phyloP scores from a whole-genome alignment of 1,140 invertebrate genomes.

The Heliothis subflexa region DNA sequence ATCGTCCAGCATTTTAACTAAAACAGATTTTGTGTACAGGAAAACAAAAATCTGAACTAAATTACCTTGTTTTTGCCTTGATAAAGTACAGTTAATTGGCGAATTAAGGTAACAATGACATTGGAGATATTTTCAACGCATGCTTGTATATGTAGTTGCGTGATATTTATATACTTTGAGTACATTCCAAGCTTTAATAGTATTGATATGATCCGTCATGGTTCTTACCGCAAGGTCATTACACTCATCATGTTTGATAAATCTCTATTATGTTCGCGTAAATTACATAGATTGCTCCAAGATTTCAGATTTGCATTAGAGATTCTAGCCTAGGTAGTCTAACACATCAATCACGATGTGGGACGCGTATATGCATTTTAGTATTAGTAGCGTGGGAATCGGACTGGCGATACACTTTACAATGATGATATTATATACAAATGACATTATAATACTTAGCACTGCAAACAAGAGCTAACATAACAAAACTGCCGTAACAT shows the following conservation, averaged over 20 bases:
- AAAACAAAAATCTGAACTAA: conserved; percentile 13
- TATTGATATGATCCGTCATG: conserved; percentile 49
- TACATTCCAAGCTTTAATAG: conserved; percentile 33
- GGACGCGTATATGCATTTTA: conserved; percentile 14
- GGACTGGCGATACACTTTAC: neutral
- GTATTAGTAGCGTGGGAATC: conserved; percentile 27
- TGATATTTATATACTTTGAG: conserved; percentile 33
- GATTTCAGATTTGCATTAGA: conserved; percentile 26
- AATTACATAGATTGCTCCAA: conserved; percentile 40
- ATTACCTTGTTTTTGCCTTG: conserved; percentile 30
- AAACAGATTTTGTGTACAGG: conserved; percentile 2
- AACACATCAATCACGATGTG: conserved; percentile 31
- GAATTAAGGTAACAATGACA: conserved; percentile 43
- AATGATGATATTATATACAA: conserved; percentile 18
- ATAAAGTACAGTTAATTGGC: conserved; percentile 17
- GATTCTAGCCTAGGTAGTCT: conserved; percentile 24
- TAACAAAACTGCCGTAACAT: too few relatives aligned
- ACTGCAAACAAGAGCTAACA: neutral
- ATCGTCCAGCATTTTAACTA: conserved; percentile 11
- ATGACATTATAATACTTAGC: conserved; percentile 3
- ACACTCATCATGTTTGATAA: conserved; percentile 43
- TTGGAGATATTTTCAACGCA: conserved; percentile 36
- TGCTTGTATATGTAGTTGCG: conserved; percentile 26
- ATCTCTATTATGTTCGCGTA: conserved; percentile 25
- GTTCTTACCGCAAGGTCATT: conserved; percentile 45